These are phyloP conservation scores for Sebastes minor DNA, from an alignment of 2,797 vertebrate species.

Conservation along the genomic window DNA sequence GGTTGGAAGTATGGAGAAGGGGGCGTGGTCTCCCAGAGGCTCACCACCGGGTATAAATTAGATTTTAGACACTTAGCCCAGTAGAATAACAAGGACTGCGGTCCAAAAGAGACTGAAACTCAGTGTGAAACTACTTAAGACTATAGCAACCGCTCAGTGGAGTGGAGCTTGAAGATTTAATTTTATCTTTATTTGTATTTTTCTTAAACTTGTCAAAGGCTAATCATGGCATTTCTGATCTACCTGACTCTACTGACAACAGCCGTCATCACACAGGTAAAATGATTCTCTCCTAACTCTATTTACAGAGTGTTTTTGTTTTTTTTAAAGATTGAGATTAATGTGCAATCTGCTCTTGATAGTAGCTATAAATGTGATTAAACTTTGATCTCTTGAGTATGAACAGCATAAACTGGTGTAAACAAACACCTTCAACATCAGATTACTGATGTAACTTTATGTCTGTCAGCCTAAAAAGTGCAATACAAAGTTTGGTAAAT, in stretches of 20 bases:
- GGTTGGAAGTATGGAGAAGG: constrained; percentile 32
- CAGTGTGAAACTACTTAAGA: neutral
- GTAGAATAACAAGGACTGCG: constrained; percentile 10
- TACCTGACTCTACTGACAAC: constrained; percentile 68
- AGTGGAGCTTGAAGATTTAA: neutral
- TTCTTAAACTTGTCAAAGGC: neutral
- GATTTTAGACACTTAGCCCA: neutral
- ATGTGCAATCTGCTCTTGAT: neutral
- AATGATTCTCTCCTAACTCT: neutral
- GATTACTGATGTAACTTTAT: neutral
- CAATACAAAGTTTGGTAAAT: neutral
- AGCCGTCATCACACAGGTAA: constrained; percentile 73
- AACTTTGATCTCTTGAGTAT: neutral
- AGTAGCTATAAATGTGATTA: neutral
- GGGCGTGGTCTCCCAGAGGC: constrained; percentile 41
- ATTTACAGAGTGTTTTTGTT: neutral
- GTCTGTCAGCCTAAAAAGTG: neutral
- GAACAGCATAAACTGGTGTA: constrained; percentile 9
- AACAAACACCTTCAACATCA: neutral
- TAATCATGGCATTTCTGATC: constrained; percentile 64
- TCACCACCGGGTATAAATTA: constrained; percentile 54
- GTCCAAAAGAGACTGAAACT: neutral
- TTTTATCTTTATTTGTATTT: constrained; percentile 13
- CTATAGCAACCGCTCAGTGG: neutral
- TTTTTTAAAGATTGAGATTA: neutral